Base-by-base conservation (phyloP, 2,888 invertebrate genomes). In the Tromatobia lineatoria region DNA sequence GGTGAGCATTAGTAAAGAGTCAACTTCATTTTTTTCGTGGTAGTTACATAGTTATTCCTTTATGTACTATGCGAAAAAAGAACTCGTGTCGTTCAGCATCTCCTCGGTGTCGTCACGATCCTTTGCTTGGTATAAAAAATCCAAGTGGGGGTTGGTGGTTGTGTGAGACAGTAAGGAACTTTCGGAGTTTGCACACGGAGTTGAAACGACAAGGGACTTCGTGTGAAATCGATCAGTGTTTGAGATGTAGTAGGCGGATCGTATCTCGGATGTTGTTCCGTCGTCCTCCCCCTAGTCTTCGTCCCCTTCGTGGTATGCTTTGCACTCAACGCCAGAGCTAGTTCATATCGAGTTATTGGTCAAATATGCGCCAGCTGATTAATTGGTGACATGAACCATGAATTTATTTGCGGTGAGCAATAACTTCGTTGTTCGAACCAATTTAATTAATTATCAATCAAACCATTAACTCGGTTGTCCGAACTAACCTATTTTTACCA, bases 111-210 rank as follows among this genome's bases (percentile, higher is more conserved):
- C 67, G 83, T 80, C 81, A 74, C 81, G 83, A 84, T 77, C 80
- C 80, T 83, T 83, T 80, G 77, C 80, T 52, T 54, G 77, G 80
- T 83, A 81, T 81, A 81, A 84, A 84, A 81, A 84, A 84, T 84
- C 80, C 78, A 81, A 78, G 74, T 84, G 81, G 64, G 69, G 52
- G 73, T 73, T 77, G 67, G 80, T 77, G 73, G 70, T 42, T 73
- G 76, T 20, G 52, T 23, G 50, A 70, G 50, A 61, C n/a, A 47
- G 52, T 54, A 64, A 20, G 74, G 34, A 25, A 42, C 38, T 10
- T 13, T 20, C 10, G 52, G n/a, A 45, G 69, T 15, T 38, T 64
- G 64, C 57, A 81, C 64, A 69, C 61, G 57, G 80, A 74, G 78
- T 78, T 54, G 29, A 70, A 84, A 78, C 42, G 73, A 57, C 81